Evolutionary conservation across 2,797 vertebrate genomes (phyloP).

Genomic region (Euphonia xanthogaster): DNA sequence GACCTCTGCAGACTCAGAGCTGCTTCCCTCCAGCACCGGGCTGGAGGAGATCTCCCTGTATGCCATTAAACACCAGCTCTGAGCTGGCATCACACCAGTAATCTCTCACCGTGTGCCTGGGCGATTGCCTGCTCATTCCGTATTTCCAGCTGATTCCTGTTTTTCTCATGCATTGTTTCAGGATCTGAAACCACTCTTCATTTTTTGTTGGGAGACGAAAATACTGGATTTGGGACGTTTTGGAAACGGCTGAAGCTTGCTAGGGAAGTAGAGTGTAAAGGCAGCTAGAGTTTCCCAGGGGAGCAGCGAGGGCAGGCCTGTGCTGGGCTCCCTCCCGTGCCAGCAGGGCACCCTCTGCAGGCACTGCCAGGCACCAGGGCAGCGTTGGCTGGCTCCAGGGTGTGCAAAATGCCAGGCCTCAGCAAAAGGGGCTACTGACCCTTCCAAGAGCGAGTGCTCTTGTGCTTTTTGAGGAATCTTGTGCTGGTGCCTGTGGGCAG

Average conservation of each 20-base stretch:
- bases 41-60: not conserved
- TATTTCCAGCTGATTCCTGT: not conserved
- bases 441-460: not conserved
- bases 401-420: not conserved
- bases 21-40: not conserved
- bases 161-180: not conserved
- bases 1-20: not conserved
- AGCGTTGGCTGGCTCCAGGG: fast-evolving
- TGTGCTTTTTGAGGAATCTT: not conserved
- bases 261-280: not conserved
- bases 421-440: fast-evolving
- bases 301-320: not conserved
- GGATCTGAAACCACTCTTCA: not conserved
- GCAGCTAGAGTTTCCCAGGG: not conserved
- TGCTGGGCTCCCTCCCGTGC: not conserved
- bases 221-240: not conserved
- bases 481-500: not conserved
- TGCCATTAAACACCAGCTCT: not conserved
- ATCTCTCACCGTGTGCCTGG: not conserved
- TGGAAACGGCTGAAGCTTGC: not conserved
- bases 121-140: fast-evolving
- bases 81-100: not conserved
- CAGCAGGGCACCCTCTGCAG: not conserved
- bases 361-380: not conserved
- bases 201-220: not conserved